phyloP scores from a whole-genome alignment of 2,888 invertebrate species.

The Drosophila anomalipes region DNA sequence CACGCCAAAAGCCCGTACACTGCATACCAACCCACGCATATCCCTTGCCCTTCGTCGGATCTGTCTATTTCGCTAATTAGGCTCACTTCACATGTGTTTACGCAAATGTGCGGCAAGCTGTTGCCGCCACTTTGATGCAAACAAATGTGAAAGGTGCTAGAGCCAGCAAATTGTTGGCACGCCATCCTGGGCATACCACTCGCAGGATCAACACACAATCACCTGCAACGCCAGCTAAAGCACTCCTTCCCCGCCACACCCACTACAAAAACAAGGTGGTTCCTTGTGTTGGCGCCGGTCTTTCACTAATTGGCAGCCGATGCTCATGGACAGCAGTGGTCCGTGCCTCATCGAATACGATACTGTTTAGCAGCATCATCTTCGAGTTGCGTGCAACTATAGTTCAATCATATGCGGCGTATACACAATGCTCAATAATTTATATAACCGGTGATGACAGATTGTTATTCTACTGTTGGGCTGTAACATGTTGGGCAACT shows the following conservation, averaged over 20 bases:
- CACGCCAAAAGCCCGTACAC: not conserved
- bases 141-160: constrained; percentile 25
- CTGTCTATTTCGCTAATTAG: constrained; percentile 44
- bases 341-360: not conserved
- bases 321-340: constrained; percentile 20
- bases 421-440: constrained; percentile 13
- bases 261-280: not conserved
- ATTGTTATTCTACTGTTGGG: constrained; percentile 14
- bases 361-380: constrained; percentile 7
- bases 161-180: constrained; percentile 15
- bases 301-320: constrained; percentile 44
- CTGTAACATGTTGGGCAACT: not conserved
- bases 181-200: constrained; percentile 1
- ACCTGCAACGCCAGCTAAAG: not conserved
- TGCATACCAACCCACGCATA: not conserved
- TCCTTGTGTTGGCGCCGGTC: constrained; percentile 6
- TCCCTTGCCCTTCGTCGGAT: not conserved
- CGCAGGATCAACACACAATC: constrained; percentile 2
- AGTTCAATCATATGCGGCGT: constrained; percentile 11
- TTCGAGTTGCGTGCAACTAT: constrained; percentile 1
- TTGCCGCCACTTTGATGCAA: constrained; percentile 27
- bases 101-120: constrained; percentile 27
- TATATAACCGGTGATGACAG: constrained; percentile 13
- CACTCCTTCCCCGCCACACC: not conserved
- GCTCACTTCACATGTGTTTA: constrained; percentile 37